These are phyloP conservation scores for Drosophila merina DNA, from an alignment of 2,888 invertebrate genomes.

Conservation along the genomic window DNA sequence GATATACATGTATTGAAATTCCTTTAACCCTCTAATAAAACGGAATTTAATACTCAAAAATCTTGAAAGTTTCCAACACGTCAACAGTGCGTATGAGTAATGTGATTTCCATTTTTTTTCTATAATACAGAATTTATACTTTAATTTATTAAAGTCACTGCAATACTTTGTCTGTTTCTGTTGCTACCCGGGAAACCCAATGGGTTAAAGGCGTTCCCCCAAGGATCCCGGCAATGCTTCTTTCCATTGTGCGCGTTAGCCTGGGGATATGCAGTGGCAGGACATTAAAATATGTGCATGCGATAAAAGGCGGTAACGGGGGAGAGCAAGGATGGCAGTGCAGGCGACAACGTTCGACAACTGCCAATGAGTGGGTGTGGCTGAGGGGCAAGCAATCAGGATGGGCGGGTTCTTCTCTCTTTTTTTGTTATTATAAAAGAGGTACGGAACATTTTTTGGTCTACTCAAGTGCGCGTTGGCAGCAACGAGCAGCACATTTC, in stretches of 20 bases:
- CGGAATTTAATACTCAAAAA: neutral
- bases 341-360: slow-evolving; percentile 68
- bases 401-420: neutral
- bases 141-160: neutral
- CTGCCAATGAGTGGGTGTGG: slow-evolving; percentile 64
- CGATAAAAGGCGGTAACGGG: slow-evolving; percentile 37
- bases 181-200: neutral
- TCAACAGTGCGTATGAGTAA: neutral
- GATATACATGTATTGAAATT: slow-evolving; percentile 6
- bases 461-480: slow-evolving; percentile 68
- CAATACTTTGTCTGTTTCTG: neutral
- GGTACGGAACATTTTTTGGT: slow-evolving; percentile 10
- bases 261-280: slow-evolving; percentile 58
- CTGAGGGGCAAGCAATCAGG: slow-evolving; percentile 3
- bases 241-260: slow-evolving; percentile 38
- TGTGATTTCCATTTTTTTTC: neutral
- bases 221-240: slow-evolving; percentile 27
- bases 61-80: neutral
- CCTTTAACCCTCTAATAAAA: slow-evolving; percentile 16
- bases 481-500: slow-evolving; percentile 71
- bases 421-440: neutral
- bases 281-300: slow-evolving; percentile 67
- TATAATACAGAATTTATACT: neutral
- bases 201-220: slow-evolving; percentile 21
- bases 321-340: slow-evolving; percentile 40